Evolutionary conservation across 2,888 invertebrate genomes (phyloP), one percentile per base, ranked within the genome.

Genomic region (Tipula confusa): DNA sequence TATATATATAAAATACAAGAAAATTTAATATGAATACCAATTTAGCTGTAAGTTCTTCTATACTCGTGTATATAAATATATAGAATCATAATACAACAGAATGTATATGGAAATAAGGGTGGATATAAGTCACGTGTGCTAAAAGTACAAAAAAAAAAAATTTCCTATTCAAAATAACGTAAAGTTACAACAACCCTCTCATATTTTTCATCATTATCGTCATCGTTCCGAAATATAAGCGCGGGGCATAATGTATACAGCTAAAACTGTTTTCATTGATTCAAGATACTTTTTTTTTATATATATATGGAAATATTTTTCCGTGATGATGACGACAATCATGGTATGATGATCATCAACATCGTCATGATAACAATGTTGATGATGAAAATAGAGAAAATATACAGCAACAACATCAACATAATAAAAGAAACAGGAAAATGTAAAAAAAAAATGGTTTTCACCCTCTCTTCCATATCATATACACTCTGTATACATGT

Each of bases 41-140:
- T 64, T 64, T 64, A 64, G 64, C 64, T 24, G 64, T 64, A 24
- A 64, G 13, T 13, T n/a, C 7, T 43, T 36, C 5, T 43, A 43
- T 15, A 43, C n/a, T n/a, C n/a, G n/a, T 24, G 24, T 64, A 64
- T 6, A 64, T 43, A 64, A 3, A 24, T 18, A 48, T 15, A 43
- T 15, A 43, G 18, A 64, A 18, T 64, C 64, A 64, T 64, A 64
- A 64, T 64, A 64, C 24, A 64, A 64, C 64, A 64, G 64, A 18
- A 64, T 64, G 64, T 64, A 24, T 64, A 64, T 64, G 64, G 24
- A 64, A 64, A 24, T 64, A 64, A 64, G 64, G 64, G 64, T 64
- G 64, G 64, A 64, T 64, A 64, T 64, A 64, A 64, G 64, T 64
- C 64, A 64, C 64, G 64, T 64, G 64, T 64, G 64, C 64, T 64